Base-by-base conservation (phyloP, 2,888 invertebrate species). In the Ashinkailepas kermadecensis region DNA sequence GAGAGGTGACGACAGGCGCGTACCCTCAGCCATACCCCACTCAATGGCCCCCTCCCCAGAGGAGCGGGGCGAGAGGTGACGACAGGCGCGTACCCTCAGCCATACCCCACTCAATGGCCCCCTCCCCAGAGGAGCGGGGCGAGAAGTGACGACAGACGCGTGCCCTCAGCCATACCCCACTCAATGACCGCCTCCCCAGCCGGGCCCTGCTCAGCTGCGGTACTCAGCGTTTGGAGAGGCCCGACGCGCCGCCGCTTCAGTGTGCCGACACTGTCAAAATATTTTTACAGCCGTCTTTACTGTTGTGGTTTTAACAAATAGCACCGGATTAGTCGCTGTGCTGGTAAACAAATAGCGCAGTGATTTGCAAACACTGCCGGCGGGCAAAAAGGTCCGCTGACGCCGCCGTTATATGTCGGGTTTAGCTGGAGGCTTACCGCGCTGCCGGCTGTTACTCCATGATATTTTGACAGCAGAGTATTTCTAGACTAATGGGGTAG, bases 241-340 rank as follows among this genome's bases (percentile, higher is more conserved):
- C 39, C 39, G 39, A 4, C 39, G 39, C 39, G 39, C 39, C 1
- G 39, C 39, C 39, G 39, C 39, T 39, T 39, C 39, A 39, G 39
- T 39, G 39, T 39, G 39, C 2, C 39, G 39, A 39, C 39, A 39
- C 67, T 67, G 67, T 67, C 67, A 67, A 67, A 67, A 67, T 67
- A 67, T 67, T 67, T 23, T 67, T 13, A 67, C 67, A 67, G 67
- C 67, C 67, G 67, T n/a, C 67, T 67, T 67, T 67, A n/a, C 25
- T 23, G 67, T 1, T 67, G 67, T 67, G 25, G 67, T 25, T 67
- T 67, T 67, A 67, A 67, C 67, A 67, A 67, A 67, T 67, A 67
- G 67, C n/a, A 25, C n/a, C 67, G 67, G 25, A n/a, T 67, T 67
- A 25, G 67, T 10, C n/a, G 25, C 10, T 25, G 67, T 25, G 67